Base-by-base conservation (phyloP, 2,797 vertebrate genomes). In the Argyrosomus regius region DNA sequence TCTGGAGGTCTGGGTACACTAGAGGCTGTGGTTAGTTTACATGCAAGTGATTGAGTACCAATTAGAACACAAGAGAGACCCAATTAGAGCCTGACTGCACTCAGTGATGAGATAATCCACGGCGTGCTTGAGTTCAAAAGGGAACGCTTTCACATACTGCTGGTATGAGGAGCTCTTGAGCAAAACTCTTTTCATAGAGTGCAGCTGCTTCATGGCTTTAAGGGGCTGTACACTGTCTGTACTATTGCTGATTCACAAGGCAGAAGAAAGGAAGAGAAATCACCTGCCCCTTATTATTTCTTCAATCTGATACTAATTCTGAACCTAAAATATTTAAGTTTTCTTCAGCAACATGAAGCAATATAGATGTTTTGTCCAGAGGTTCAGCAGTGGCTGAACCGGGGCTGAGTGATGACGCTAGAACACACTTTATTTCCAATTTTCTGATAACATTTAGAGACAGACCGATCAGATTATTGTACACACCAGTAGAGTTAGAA, bases 91-190 rank as follows among this genome's bases (percentile, higher is more conserved):
- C 78, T 9, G 73, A 91, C 69, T 81, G 79, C 61, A 72, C 60
- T 70, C 62, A 20, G 67, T 83, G 83, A 93, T 93, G 83, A 87
- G 81, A 85, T 87, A 79, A 89, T 90, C 83, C 86, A 87, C 70
- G 6, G 78, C 18, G 53, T 80, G 78, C 87, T 58, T 84, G 74
- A 82, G 88, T 80, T 89, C 59, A 86, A 84, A 87, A 87, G 66
- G 79, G 80, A 85, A 72, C 71, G 54, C 71, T 46, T 84, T 72
- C 78, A 69, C 68, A 86, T 52, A 59, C 49, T 65, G 77, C 39
- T 46, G 57, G 17, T 63, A 83, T 75, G 83, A 87, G 67, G 76
- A 72, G 79, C 85, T 84, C 78, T 89, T 41, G 54, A 86, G 72
- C n/a, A 48, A 72, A 80, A 60, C 43, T 64, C 75, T 88, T 85